Evolutionary conservation across 1,140 invertebrate species (phyloP).

Genomic region (Ericerus pela): DNA sequence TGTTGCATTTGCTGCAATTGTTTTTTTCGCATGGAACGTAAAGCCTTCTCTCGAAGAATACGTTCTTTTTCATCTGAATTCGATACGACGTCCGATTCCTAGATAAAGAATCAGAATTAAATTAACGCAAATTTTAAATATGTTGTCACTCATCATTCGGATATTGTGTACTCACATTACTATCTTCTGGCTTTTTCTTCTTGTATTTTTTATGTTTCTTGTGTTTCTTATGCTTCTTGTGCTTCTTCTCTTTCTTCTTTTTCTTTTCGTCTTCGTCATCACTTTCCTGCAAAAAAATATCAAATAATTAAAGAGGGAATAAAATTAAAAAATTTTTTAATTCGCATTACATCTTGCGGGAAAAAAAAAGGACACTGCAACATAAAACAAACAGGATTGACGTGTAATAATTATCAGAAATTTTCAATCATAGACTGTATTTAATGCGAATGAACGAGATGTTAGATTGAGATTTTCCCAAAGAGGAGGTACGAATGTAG

Average conservation of each 20-base stretch:
- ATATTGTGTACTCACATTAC: slow-evolving; percentile 30
- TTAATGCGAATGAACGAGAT: neutral
- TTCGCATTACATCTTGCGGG: too few species aligned
- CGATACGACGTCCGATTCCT: slow-evolving; percentile 36
- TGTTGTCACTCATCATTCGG: neutral
- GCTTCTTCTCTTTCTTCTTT: slow-evolving; percentile 47
- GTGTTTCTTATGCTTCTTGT: slow-evolving; percentile 40
- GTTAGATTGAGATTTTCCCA: neutral
- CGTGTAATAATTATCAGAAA: too few species aligned
- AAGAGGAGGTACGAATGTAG: too few species aligned
- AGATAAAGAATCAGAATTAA: slow-evolving; percentile 15
- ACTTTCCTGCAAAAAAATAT: slow-evolving; percentile 27
- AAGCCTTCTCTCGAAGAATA: slow-evolving; percentile 68
- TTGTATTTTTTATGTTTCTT: slow-evolving; percentile 55
- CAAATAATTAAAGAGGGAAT: neutral
- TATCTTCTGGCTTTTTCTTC: slow-evolving; percentile 43
- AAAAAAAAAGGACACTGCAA: too few species aligned
- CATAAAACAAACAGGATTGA: too few species aligned
- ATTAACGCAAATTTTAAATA: neutral
- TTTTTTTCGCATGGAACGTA: slow-evolving; percentile 51
- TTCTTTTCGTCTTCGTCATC: slow-evolving; percentile 45
- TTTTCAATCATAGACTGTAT: too few species aligned
- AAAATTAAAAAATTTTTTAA: slow-evolving; percentile 13
- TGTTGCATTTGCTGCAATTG: slow-evolving; percentile 1
- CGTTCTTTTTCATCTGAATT: slow-evolving; percentile 67